These are phyloP conservation scores for Patella vulgata DNA, from an alignment of 1,140 invertebrate species.

Conservation along the genomic window DNA sequence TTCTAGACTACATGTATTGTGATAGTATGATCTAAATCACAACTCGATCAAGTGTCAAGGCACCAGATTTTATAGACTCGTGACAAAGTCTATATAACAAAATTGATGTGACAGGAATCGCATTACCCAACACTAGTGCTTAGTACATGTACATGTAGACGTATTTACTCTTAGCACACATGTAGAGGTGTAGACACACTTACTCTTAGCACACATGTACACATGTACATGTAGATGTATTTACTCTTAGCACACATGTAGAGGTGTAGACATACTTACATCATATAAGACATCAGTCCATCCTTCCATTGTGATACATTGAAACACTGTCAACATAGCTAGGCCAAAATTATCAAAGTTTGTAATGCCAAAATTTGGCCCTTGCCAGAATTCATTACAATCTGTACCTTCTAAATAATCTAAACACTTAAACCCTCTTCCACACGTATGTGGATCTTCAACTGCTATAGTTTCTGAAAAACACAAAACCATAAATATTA, in stretches of 20 bases:
- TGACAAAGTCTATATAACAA: too few species aligned
- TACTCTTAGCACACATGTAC: too few species aligned
- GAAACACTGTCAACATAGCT: conserved; percentile 99
- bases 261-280: conserved; percentile 77
- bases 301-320: conserved; percentile 98
- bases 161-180: too few species aligned
- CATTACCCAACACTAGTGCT: too few species aligned
- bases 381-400: conserved; percentile 77
- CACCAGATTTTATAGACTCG: too few species aligned
- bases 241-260: not conserved
- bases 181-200: too few species aligned
- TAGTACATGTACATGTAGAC: too few species aligned
- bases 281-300: conserved; percentile 97
- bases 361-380: conserved; percentile 96
- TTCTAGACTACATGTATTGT: too few species aligned
- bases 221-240: not conserved
- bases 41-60: too few species aligned
- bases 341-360: conserved; percentile 99
- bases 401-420: conserved; percentile 68
- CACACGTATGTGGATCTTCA: conserved; percentile 85
- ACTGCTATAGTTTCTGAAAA: conserved; percentile 75
- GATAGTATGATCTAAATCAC: too few species aligned
- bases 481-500: too few species aligned
- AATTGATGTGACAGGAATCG: too few species aligned
- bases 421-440: conserved; percentile 69